Evolutionary conservation across 1,140 invertebrate species (phyloP), one percentile per base, ranked within the genome.

Genomic region (Triops longicaudatus): DNA sequence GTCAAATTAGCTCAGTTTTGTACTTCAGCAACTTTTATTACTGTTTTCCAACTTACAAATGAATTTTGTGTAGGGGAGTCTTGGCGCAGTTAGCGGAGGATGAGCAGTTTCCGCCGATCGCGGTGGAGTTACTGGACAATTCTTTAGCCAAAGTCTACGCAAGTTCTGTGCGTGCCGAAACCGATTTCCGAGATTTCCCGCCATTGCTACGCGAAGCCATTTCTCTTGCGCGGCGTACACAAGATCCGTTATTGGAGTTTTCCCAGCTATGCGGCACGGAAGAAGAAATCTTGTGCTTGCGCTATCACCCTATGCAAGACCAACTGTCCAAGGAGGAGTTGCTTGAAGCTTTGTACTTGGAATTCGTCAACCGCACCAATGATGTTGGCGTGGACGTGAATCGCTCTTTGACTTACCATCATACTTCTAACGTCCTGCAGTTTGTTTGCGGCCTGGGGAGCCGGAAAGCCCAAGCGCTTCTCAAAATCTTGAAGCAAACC

Each of bases 331-430:
- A 93, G 82, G 96, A 98, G 73, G 92, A 95, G 76, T 83, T 98
- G 22, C 80, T 96, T 0, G 92, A 95, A 81, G 91, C 91, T 12
- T 86, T 98, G 0, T 91, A 95, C 79, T 82, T 95, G 26, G 95
- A 98, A 86, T 98, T 99, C 84, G 93, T 98, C 0, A 90, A 90
- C 81, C 88, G 95, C 75, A 94, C 96, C 0, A 98, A 98, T 84
- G 96, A 98, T 87, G 96, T 99, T 9, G 98, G 98, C n/a, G 95
- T 99, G 0, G 98, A 99, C 83, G 90, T 99, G 6, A 99, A 99
- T 83, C 87, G 92, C 81, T 93, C 94, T 17, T 91, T 99, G 1
- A 89, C 94, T 76, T 93, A 95, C 76, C 88, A 92, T 0, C 92
- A 98, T 79, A 94, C 94, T 1, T 88, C 91, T 0, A 92, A 95